phyloP scores from a whole-genome alignment of 1,140 invertebrate genomes.

The Acromyrmex charruanus region DNA sequence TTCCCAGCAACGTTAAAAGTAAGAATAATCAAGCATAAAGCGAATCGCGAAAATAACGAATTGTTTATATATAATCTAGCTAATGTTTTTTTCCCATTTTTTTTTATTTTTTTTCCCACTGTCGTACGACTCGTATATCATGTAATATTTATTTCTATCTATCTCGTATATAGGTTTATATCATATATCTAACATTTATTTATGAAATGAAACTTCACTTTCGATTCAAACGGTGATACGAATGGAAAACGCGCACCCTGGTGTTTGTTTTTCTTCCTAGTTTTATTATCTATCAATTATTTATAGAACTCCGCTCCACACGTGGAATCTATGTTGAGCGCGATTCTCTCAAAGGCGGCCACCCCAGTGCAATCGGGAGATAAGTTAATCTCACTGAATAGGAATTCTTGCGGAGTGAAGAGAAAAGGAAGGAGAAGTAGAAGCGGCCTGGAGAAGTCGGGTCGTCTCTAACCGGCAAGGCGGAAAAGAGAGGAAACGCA shows the following conservation, averaged over 20 bases:
- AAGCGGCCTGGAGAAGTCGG: background rate
- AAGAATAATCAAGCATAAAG: background rate
- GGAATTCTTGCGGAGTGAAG: conserved; percentile 6
- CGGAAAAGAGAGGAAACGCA: conserved; percentile 30
- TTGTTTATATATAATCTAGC: too few species aligned
- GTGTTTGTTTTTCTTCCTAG: background rate
- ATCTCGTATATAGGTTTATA: too few species aligned
- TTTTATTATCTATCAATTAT: conserved; percentile 3
- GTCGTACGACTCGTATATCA: too few species aligned
- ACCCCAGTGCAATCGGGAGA: conserved; percentile 3
- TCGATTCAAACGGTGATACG: background rate
- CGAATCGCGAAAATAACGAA: too few species aligned
- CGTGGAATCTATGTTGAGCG: background rate
- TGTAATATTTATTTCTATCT: too few species aligned
- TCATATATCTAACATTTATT: too few species aligned
- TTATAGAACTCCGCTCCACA: background rate
- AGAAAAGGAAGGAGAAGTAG: background rate
- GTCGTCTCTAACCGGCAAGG: background rate
- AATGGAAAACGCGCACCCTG: background rate
- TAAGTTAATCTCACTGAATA: conserved; percentile 46
- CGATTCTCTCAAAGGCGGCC: background rate
- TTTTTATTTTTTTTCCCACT: too few species aligned
- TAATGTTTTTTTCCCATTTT: background rate
- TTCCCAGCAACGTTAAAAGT: background rate
- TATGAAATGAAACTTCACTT: background rate